Conservation (phyloP, 2,797 vertebrate species). For the Urophycis tenuis region DNA sequence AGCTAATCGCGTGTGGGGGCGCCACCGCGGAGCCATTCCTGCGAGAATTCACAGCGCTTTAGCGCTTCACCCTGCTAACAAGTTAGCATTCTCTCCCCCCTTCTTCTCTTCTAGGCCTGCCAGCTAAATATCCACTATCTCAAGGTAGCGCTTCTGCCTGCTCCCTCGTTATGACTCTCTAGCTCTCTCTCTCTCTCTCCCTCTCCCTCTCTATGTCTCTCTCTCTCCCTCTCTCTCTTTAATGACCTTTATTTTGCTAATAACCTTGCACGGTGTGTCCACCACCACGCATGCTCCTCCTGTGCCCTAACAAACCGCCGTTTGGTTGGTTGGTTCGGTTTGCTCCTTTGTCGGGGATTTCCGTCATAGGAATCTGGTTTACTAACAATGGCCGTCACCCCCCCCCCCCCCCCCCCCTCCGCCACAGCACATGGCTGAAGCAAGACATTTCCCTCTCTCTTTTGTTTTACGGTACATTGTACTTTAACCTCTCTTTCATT, state of each 20-base stretch:
- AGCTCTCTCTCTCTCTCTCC: slow-evolving; percentile 25
- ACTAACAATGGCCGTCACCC: slow-evolving; percentile 67
- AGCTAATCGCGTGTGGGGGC: background rate
- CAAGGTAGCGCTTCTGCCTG: slow-evolving; percentile 70
- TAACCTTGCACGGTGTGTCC: slow-evolving; percentile 1
- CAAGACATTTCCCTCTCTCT: slow-evolving; percentile 4
- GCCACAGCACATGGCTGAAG: slow-evolving; percentile 48
- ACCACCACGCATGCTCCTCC: slow-evolving; percentile 16
- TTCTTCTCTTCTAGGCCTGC: slow-evolving; percentile 69
- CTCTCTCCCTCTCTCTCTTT: slow-evolving; percentile 30
- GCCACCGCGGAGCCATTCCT: background rate
- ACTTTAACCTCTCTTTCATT: slow-evolving; percentile 20
- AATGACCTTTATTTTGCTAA: slow-evolving; percentile 29
- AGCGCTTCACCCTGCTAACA: slow-evolving; percentile 41
- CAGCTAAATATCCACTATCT: slow-evolving; percentile 79
- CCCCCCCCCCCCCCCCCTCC: too few relatives aligned
- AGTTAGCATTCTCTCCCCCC: slow-evolving; percentile 55
- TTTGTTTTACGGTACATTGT: slow-evolving; percentile 3
- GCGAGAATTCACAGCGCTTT: background rate
- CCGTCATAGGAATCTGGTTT: slow-evolving; percentile 71
- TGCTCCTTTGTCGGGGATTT: slow-evolving; percentile 43
- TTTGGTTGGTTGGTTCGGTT: slow-evolving; percentile 34
- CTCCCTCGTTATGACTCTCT: slow-evolving; percentile 44
- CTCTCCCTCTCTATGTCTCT: slow-evolving; percentile 31
- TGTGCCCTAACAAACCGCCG: slow-evolving; percentile 25